These are phyloP conservation scores for Xanthia togata DNA, from an alignment of 2,888 invertebrate genomes.

Conservation along the genomic window DNA sequence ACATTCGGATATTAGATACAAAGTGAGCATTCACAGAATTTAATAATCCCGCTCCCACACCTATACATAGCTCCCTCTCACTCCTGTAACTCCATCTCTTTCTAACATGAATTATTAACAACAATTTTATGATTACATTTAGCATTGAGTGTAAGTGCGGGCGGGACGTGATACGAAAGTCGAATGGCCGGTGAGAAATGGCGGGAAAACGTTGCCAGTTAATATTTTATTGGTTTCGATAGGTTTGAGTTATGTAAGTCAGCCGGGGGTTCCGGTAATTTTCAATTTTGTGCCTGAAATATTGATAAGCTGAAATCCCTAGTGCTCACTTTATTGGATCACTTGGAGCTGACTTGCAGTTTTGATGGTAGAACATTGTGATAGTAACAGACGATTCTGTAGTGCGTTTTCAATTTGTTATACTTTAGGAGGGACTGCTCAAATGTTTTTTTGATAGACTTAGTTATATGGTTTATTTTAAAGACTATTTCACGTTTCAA, in stretches of 20 bases:
- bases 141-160: constrained; percentile 87
- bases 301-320: constrained; percentile 82
- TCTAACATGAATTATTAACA: constrained; percentile 88
- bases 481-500: not conserved
- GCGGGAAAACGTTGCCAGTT: constrained; percentile 87
- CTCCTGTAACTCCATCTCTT: constrained; percentile 68
- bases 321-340: constrained; percentile 70
- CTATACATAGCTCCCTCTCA: constrained; percentile 71
- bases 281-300: constrained; percentile 89
- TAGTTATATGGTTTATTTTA: not conserved
- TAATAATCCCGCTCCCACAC: constrained; percentile 87
- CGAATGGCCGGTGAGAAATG: constrained; percentile 86
- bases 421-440: not conserved
- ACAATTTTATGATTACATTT: constrained; percentile 90
- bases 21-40: constrained; percentile 90
- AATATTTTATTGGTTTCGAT: constrained; percentile 90
- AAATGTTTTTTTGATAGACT: not conserved
- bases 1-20: constrained; percentile 90
- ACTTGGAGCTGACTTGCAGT: constrained; percentile 64
- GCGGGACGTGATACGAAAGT: constrained; percentile 85
- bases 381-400: constrained; percentile 19
- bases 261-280: constrained; percentile 84
- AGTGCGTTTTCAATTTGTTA: constrained; percentile 16
- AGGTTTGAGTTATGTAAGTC: constrained; percentile 87
- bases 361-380: constrained; percentile 29